Conservation (phyloP, 2,797 vertebrate species). For the Notolepis coatsorum region DNA sequence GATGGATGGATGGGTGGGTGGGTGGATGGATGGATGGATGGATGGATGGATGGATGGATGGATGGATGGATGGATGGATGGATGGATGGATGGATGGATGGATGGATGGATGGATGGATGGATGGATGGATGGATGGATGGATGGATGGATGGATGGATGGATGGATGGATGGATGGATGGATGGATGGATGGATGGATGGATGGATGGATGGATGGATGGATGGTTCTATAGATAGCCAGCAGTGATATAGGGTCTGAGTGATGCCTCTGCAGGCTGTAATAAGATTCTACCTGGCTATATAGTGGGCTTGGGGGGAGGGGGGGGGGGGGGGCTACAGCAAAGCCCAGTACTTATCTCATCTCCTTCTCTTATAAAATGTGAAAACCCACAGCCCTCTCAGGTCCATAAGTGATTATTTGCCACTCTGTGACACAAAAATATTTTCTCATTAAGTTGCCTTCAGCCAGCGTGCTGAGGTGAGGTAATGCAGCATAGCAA, state of each 20-base stretch:
- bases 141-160: not conserved
- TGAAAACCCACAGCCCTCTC: too few species aligned
- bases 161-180: not conserved
- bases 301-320: slow-evolving; percentile 50
- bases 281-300: slow-evolving; percentile 58
- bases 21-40: slow-evolving; percentile 38
- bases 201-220: slow-evolving; percentile 3
- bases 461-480: not conserved
- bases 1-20: not conserved
- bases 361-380: too few species aligned
- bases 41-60: slow-evolving; percentile 12
- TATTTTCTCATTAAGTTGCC: too few species aligned
- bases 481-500: not conserved
- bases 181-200: not conserved
- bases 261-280: slow-evolving; percentile 57
- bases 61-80: not conserved
- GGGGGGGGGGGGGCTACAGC: slow-evolving; percentile 41
- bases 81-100: slow-evolving; percentile 18
- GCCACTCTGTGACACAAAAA: too few species aligned
- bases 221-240: not conserved
- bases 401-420: too few species aligned
- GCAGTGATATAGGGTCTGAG: slow-evolving; percentile 49
- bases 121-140: not conserved
- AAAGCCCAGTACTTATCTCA: too few species aligned
- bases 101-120: slow-evolving; percentile 10